A percentile compares a stretch with the other conserved stretches of the same genome.
Evolutionary conservation across 2,113 vertebrate genomes (phyloP).

Genomic region (Menura novaehollandiae): DNA sequence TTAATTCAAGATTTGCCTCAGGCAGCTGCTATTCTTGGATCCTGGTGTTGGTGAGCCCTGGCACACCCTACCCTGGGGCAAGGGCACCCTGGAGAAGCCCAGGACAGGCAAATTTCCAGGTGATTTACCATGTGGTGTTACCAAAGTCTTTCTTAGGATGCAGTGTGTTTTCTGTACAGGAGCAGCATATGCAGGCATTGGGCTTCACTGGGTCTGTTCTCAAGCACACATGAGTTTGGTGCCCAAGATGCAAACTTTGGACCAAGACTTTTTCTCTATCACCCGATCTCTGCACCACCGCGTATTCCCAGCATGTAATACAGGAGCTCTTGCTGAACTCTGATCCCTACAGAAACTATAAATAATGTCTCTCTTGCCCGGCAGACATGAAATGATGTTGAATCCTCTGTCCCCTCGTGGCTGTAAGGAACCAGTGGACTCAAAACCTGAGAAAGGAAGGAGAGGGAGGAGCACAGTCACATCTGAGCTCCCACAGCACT

Average conservation of each 20-base stretch:
- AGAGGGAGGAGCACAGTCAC: background rate
- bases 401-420: background rate
- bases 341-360: background rate
- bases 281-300: rapidly evolving
- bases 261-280: background rate
- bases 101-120: background rate
- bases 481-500: background rate
- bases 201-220: background rate
- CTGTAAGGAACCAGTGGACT: background rate
- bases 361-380: background rate
- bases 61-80: background rate
- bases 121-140: background rate
- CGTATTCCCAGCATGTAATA: background rate
- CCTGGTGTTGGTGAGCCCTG: background rate
- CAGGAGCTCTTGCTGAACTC: background rate
- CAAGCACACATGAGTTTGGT: background rate
- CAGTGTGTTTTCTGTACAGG: background rate
- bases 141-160: background rate
- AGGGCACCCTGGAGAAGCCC: background rate
- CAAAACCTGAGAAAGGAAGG: background rate
- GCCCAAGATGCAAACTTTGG: background rate
- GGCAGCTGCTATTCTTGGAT: background rate
- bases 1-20: background rate
- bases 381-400: background rate
- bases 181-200: background rate